phyloP scores from a whole-genome alignment of 2,888 invertebrate species.

The Dicyrtomina minuta region DNA sequence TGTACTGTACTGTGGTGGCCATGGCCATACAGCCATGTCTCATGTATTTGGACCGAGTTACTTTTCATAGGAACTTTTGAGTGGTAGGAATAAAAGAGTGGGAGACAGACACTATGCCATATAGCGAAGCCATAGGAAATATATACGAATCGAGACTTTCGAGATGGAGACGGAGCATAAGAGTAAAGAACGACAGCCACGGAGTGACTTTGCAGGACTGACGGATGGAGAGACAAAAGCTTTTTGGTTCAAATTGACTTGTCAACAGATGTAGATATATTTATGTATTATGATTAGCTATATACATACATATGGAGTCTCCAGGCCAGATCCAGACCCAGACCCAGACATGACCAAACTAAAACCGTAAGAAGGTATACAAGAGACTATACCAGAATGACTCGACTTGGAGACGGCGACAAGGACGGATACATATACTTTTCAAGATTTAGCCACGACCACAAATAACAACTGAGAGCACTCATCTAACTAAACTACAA shows the following conservation, averaged over 20 bases:
- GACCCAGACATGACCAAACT: too few relatives aligned
- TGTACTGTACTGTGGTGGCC: too few relatives aligned
- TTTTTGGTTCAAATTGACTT: conserved; percentile 19
- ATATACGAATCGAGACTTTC: too few relatives aligned
- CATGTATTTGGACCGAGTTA: not conserved
- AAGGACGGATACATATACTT: not conserved
- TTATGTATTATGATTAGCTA: not conserved
- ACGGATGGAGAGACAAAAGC: conserved; percentile 19
- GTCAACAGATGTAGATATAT: conserved; percentile 19
- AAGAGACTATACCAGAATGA: too few relatives aligned
- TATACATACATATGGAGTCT: not conserved
- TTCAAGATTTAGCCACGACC: not conserved
- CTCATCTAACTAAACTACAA: too few relatives aligned
- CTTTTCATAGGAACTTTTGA: not conserved
- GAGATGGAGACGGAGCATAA: not conserved
- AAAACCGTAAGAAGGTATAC: too few relatives aligned
- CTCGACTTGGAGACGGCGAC: too few relatives aligned
- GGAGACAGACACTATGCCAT: not conserved
- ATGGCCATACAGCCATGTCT: too few relatives aligned
- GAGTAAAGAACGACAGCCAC: too few relatives aligned
- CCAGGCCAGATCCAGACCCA: too few relatives aligned
- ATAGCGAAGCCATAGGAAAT: too few relatives aligned
- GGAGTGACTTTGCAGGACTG: conserved; percentile 21
- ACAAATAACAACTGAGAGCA: too few relatives aligned
- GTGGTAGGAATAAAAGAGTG: not conserved